Evolutionary conservation across 2,888 invertebrate genomes (phyloP).

Genomic region (Aelia acuminata): DNA sequence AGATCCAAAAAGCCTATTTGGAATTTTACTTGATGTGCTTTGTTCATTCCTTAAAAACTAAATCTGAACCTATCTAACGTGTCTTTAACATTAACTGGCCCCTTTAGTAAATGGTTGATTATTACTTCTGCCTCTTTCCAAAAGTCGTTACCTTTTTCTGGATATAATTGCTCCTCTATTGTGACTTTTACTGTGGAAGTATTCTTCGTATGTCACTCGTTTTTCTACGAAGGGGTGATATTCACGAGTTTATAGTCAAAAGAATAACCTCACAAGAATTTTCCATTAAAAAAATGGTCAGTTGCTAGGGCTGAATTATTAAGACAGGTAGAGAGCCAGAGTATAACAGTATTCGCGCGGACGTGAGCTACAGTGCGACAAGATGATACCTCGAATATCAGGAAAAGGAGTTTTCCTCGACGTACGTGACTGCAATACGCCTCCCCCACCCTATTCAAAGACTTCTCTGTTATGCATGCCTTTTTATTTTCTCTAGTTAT

Average conservation of each 20-base stretch:
- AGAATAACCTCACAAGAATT: neutral
- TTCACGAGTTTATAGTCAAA: neutral
- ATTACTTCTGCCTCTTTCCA: too few relatives aligned
- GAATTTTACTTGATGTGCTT: too few relatives aligned
- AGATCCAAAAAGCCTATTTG: too few relatives aligned
- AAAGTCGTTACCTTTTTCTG: too few relatives aligned
- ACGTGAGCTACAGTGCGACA: slow-evolving; percentile 13
- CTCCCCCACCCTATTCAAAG: neutral
- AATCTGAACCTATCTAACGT: too few relatives aligned
- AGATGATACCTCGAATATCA: slow-evolving; percentile 23
- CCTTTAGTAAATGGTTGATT: too few relatives aligned
- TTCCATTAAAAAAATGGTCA: slow-evolving; percentile 26
- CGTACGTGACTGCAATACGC: neutral
- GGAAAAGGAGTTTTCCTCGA: slow-evolving; percentile 4
- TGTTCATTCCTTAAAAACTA: too few relatives aligned
- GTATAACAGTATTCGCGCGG: slow-evolving; percentile 18
- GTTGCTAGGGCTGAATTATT: neutral
- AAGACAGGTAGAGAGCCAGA: slow-evolving; percentile 19
- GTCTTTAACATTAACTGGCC: too few relatives aligned
- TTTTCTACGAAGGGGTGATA: neutral
- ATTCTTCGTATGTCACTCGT: too few relatives aligned
- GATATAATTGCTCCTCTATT: too few relatives aligned
- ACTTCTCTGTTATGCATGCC: neutral
- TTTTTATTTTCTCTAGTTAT: neutral
- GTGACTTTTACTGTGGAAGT: too few relatives aligned